A percentile compares a stretch with the other conserved stretches of the same genome.
Evolutionary conservation across 2,888 invertebrate species (phyloP).

Genomic region (Xylota sylvarum): DNA sequence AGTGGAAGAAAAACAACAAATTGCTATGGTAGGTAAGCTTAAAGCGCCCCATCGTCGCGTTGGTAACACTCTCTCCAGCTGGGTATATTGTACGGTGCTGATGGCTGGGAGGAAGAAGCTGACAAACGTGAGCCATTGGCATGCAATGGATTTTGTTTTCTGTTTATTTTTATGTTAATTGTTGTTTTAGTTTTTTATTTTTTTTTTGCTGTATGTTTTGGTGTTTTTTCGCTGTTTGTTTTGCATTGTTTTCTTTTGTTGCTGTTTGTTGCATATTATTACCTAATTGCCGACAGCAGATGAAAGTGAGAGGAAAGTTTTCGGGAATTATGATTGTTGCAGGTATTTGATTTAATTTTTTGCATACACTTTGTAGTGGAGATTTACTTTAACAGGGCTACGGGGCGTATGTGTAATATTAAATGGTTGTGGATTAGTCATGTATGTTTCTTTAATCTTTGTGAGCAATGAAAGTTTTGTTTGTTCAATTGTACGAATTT

Average conservation of each 20-base stretch:
- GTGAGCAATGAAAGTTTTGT: too few species aligned
- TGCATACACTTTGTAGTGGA: background rate
- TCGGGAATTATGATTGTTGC: background rate
- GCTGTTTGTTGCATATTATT: constrained; percentile 39
- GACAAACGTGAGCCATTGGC: constrained; percentile 39
- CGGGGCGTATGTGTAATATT: constrained; percentile 59
- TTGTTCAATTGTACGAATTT: too few species aligned
- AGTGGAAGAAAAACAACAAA: constrained; percentile 53
- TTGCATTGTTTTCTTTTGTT: constrained; percentile 20
- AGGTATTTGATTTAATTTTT: constrained; percentile 29
- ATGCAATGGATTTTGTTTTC: constrained; percentile 34
- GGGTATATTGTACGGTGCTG: background rate
- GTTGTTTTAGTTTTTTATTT: constrained; percentile 5
- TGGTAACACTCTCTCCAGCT: constrained; percentile 8
- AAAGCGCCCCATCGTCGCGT: constrained; percentile 14
- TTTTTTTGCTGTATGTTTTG: constrained; percentile 2
- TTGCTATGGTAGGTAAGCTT: constrained; percentile 50
- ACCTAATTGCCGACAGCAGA: constrained; percentile 41
- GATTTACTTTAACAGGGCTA: background rate
- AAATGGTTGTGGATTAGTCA: background rate
- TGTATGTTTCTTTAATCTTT: too few species aligned
- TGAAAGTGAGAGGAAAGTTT: constrained; percentile 69
- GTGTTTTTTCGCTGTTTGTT: constrained; percentile 24
- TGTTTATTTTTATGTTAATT: constrained; percentile 14
- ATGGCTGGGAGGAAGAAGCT: constrained; percentile 33